These are phyloP conservation scores for Olivierus martensii DNA, from an alignment of 1,140 invertebrate species.

Conservation along the genomic window DNA sequence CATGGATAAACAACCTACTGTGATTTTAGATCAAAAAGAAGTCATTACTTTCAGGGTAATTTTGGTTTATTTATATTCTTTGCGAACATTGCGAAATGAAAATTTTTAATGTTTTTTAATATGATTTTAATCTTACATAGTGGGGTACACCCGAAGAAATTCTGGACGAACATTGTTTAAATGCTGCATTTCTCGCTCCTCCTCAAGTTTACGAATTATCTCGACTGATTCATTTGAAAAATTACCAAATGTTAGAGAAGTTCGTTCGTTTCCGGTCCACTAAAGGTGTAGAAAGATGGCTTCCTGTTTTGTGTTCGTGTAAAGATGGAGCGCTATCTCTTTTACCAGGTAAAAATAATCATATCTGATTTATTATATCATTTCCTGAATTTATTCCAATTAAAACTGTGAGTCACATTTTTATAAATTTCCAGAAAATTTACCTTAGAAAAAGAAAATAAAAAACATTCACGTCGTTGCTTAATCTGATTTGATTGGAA, in stretches of 20 bases:
- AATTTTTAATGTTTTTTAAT: too few species aligned
- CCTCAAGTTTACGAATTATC: conserved; percentile 38
- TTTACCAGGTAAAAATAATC: conserved; percentile 29
- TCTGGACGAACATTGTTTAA: conserved; percentile 24
- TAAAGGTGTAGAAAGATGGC: conserved; percentile 27
- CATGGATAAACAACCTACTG: conserved; percentile 39
- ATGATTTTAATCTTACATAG: conserved; percentile 21
- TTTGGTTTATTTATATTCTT: not conserved
- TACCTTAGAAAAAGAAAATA: too few species aligned
- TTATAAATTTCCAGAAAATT: too few species aligned
- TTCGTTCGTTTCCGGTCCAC: conserved; percentile 24
- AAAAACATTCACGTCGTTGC: too few species aligned
- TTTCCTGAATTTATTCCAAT: too few species aligned
- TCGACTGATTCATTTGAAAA: conserved; percentile 26
- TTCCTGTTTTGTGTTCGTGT: conserved; percentile 29
- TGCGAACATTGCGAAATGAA: too few species aligned
- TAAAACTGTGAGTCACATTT: too few species aligned
- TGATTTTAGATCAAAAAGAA: conserved; percentile 45
- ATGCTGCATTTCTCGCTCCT: conserved; percentile 29
- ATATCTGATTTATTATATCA: too few species aligned
- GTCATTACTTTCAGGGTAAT: conserved; percentile 48
- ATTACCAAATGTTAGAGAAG: conserved; percentile 24
- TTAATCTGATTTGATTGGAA: too few species aligned
- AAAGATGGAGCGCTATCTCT: conserved; percentile 29
- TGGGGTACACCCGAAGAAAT: conserved; percentile 31